Evolutionary conservation across 2,113 vertebrate species (phyloP).

Genomic region (Amphilophus citrinellus): DNA sequence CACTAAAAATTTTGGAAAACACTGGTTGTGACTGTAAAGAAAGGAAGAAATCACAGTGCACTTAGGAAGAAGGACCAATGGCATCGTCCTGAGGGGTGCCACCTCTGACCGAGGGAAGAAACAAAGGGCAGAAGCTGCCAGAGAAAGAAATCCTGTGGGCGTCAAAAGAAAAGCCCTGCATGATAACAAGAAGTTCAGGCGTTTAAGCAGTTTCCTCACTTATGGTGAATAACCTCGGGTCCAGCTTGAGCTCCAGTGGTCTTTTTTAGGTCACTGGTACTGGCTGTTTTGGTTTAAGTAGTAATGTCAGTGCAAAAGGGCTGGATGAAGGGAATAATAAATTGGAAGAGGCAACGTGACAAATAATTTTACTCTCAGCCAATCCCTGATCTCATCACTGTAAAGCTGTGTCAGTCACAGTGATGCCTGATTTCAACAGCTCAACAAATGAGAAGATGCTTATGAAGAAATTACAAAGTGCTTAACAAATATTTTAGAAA

Average conservation of each 20-base stretch:
- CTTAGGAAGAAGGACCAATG: background rate
- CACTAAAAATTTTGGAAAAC: background rate
- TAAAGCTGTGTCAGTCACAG: background rate
- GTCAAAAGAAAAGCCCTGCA: background rate
- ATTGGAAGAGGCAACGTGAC: background rate
- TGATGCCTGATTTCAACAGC: background rate
- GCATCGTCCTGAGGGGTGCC: background rate
- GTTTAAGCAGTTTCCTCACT: slow-evolving; percentile 7
- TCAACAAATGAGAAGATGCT: background rate
- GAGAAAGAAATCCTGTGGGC: background rate
- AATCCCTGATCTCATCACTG: background rate
- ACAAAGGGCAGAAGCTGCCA: background rate
- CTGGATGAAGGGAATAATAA: background rate
- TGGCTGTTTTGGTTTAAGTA: too few species aligned
- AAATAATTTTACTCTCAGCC: background rate
- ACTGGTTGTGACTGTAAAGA: background rate
- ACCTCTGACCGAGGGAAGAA: background rate
- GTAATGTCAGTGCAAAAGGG: background rate
- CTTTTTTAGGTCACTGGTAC: background rate
- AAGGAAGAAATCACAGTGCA: background rate
- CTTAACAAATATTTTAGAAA: background rate
- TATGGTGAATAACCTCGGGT: background rate
- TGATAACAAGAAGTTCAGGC: background rate
- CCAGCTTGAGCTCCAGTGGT: background rate
- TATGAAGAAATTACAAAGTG: background rate